Base-by-base conservation (phyloP, 2,797 vertebrate species). In the Pangasius mekongensis region DNA sequence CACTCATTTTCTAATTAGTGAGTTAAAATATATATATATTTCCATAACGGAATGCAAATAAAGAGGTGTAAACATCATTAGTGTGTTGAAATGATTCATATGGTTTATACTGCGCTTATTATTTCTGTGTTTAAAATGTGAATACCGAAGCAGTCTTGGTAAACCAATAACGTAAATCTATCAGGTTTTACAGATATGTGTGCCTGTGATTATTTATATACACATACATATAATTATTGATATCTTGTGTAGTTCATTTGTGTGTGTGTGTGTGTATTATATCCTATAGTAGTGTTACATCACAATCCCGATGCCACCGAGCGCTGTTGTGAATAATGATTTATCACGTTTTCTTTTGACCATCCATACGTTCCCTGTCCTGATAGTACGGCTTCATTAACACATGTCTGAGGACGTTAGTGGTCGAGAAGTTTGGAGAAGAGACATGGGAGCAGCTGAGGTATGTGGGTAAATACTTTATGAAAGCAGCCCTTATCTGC, bases 301-400 rank as follows among this genome's bases (percentile, higher is more conserved):
- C 71, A 27, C 39, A 27, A 74, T 33, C 5, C 3, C 2, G 11
- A 52, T 52, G 49, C 3, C n/a, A n/a, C 64, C 27, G 16, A 16
- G 52, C 7, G 24, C 10, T 14, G 49, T 27, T 49, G 22, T 74
- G 73, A 14, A 14, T 39, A 85, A 24, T 54, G 9, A 49, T 14
- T 47, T 36, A 2, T 49, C 24, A 22, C 9, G 18, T 27, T 52
- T 22, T 13, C 9, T 64, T 66, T 64, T 62, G 22, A 43, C 13
- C 10, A 1, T 62, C 18, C 9, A 11, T 36, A 9, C 52, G 18
- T 52, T 83, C 64, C 52, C 9, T 62, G 27, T 90, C 67, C 83
- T 91, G 93, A 58, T 91, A 97, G 95, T 96, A 96, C 8, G 95
- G 95, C 43, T 97, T 98, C 92, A 97, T 97, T 93, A 97, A 97